phyloP scores from a whole-genome alignment of 2,888 invertebrate species.

The Agrotis puta region DNA sequence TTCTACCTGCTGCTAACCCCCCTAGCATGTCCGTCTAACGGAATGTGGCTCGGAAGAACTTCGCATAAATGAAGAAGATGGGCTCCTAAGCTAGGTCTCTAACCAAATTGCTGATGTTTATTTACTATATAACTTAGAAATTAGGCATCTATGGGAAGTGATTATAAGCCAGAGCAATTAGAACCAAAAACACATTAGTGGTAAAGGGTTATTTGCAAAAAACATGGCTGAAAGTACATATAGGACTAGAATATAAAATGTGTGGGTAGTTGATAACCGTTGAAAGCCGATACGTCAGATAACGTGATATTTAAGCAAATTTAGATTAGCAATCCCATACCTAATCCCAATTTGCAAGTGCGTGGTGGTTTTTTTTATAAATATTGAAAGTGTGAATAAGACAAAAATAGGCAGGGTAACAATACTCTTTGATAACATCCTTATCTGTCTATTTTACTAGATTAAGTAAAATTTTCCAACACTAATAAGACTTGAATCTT shows the following conservation, averaged over 20 bases:
- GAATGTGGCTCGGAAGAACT: not conserved
- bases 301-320: slow-evolving; percentile 19
- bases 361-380: slow-evolving; percentile 5
- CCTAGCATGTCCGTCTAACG: not conserved
- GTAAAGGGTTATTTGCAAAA: not conserved
- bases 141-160: not conserved
- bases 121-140: not conserved
- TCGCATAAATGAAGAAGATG: not conserved
- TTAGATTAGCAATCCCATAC: slow-evolving; percentile 32
- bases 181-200: not conserved
- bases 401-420: no score
- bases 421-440: no score
- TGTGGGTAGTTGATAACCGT: slow-evolving; percentile 4
- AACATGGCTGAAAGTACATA: not conserved
- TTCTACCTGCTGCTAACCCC: not conserved
- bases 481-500: no score
- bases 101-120: not conserved
- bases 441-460: no score
- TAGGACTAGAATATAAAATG: not conserved
- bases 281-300: slow-evolving; percentile 28
- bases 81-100: not conserved
- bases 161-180: not conserved
- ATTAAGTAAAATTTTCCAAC: no score
- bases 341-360: slow-evolving; percentile 32
- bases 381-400: not conserved